Percentiles rank a stretch among this genome's conserved stretches.
Conservation (phyloP, 2,113 vertebrate species). For the Cranoglanis bouderius region DNA sequence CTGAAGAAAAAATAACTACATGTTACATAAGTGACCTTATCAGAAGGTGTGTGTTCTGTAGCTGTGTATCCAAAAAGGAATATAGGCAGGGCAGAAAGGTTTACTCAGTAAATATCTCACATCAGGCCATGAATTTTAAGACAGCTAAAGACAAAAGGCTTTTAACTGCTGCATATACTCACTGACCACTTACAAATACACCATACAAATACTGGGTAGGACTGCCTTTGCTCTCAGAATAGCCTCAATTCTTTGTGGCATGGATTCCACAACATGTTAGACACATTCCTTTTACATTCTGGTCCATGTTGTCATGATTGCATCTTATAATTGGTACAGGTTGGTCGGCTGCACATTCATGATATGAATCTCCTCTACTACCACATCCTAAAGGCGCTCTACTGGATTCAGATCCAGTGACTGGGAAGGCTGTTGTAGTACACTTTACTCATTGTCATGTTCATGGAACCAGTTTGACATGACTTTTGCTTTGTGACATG, state of each 20-base stretch:
- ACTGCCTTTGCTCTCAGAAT: neutral
- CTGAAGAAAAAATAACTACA: constrained; percentile 33
- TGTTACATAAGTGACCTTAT: constrained; percentile 40
- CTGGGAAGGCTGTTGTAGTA: neutral
- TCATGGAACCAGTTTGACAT: neutral
- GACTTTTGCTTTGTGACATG: neutral
- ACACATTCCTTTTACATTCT: neutral
- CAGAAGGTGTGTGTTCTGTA: constrained; percentile 37
- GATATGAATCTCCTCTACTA: neutral
- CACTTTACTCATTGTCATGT: neutral
- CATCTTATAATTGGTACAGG: neutral
- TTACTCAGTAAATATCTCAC: constrained; percentile 48
- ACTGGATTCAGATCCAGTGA: neutral
- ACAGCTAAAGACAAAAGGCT: constrained; percentile 22
- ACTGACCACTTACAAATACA: neutral
- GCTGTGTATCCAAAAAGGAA: constrained; percentile 39
- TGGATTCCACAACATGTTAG: neutral
- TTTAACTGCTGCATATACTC: neutral
- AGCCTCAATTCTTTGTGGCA: neutral
- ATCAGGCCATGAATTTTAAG: constrained; percentile 47
- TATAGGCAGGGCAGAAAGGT: constrained; percentile 34
- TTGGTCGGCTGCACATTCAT: neutral
- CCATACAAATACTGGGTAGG: neutral
- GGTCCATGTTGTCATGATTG: neutral
- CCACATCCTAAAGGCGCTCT: neutral